Conservation (phyloP, 30 jellyfish, hydroid and myxozoan genomes). For the Catostylus mosaicus region DNA sequence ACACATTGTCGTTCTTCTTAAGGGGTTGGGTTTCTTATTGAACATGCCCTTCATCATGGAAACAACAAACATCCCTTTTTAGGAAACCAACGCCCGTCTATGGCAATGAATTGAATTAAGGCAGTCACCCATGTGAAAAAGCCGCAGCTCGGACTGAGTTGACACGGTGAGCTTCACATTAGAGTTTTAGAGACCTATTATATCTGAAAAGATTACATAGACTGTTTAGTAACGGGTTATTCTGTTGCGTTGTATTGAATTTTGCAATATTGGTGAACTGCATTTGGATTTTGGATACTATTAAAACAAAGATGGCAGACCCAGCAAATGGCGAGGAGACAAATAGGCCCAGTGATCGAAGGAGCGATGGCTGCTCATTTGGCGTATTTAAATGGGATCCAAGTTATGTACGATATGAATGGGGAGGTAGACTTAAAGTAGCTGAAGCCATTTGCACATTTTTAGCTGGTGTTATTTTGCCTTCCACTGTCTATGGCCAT, state of each 20-base stretch:
- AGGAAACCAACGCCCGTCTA: neutral
- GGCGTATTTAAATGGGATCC: constrained; percentile 57
- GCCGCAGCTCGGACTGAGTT: neutral
- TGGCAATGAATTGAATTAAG: too few relatives aligned
- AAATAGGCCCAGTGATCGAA: constrained; percentile 5
- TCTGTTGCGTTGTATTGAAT: too few relatives aligned
- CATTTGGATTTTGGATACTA: neutral
- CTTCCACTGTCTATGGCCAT: constrained; percentile 37
- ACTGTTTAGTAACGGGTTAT: neutral
- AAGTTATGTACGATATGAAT: constrained; percentile 42
- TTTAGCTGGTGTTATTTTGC: constrained; percentile 68
- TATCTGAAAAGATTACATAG: neutral
- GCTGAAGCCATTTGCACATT: constrained; percentile 57
- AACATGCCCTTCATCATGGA: neutral
- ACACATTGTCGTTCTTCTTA: neutral
- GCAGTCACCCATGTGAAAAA: too few relatives aligned
- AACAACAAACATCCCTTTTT: neutral
- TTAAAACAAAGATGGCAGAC: constrained; percentile 15
- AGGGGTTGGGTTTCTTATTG: neutral
- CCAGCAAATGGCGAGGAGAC: constrained; percentile 7
- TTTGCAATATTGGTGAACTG: neutral
- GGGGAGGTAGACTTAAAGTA: constrained; percentile 73
- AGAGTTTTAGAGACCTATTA: neutral
- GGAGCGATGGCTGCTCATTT: constrained; percentile 43
- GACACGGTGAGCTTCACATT: neutral